Evolutionary conservation across 2,888 invertebrate genomes (phyloP), one percentile per base, ranked within the genome.

Genomic region (Thereva unica): DNA sequence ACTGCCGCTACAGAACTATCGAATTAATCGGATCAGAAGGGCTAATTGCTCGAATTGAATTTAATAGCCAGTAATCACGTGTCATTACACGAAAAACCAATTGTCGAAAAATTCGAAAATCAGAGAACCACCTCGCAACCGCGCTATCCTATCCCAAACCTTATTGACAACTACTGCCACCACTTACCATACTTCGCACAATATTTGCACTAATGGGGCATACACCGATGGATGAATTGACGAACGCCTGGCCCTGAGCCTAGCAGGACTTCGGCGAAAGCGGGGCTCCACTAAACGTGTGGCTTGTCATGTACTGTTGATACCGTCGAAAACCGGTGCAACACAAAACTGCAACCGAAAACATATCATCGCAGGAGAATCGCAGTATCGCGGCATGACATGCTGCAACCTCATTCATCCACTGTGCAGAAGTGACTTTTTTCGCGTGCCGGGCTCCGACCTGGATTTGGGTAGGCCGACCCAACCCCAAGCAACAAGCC

Each of bases 21-120:
- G 50, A 61, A 61, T 61, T 61, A 61, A 61, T 61, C 61, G 61
- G 50, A 61, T 61, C 61, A 64, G 52, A 42, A 38, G 56, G 56
- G 55, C 63, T 67, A 67, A 67, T 67, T 64, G 67, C 56, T 64
- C 44, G 56, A 56, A 67, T 67, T 67, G 67, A 67, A 67, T 67
- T 67, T 67, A 64, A 67, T 67, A 64, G 64, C 40, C 56, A 64
- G 67, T 67, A 67, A 67, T 67, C 67, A 64, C 64, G 67, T 67
- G 56, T 67, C 67, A 67, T 67, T 64, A 57, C 64, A 64, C 67
- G 67, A 67, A 67, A 67, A 67, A 67, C 67, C 64, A 67, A 67
- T 67, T 67, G 67, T 64, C 64, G 67, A 65, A 64, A 67, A 67
- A 67, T 67, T 67, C 67, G 63, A 67, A 67, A 67, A 67, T 61